Percentiles rank a stretch among this genome's conserved stretches.
These are phyloP conservation scores for Plagiodera versicolora DNA, from an alignment of 2,888 invertebrate genomes.

Conservation along the genomic window DNA sequence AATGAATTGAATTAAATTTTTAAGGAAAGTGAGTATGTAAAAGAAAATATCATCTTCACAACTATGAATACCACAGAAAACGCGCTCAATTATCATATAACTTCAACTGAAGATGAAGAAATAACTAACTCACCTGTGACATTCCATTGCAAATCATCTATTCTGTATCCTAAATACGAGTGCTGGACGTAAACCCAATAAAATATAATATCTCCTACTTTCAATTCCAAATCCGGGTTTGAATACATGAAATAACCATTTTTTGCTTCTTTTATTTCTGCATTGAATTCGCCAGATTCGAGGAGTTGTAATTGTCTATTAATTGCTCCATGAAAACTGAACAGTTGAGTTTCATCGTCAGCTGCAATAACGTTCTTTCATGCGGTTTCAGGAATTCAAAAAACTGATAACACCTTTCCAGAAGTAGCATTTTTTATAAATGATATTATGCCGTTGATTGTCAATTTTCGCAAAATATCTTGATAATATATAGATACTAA, in stretches of 20 bases:
- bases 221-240: constrained; percentile 54
- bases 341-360: constrained; percentile 57
- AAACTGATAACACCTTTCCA: no score
- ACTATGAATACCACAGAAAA: no score
- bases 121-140: constrained; percentile 50
- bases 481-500: no score
- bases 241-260: constrained; percentile 60
- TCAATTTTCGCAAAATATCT: no score
- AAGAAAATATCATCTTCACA: no score
- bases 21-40: no score
- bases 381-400: not conserved
- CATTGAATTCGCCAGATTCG: constrained; percentile 59
- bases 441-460: no score
- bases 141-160: constrained; percentile 48
- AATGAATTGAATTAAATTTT: no score
- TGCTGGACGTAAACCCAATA: constrained; percentile 66
- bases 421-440: no score
- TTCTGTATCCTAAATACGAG: constrained; percentile 57
- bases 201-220: constrained; percentile 60
- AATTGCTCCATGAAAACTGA: constrained; percentile 67
- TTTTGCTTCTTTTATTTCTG: constrained; percentile 54
- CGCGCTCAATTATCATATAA: no score
- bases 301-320: constrained; percentile 58
- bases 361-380: constrained; percentile 49
- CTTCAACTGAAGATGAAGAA: no score